Conservation (phyloP, 2,797 vertebrate species). For the Muscicapa comitata region DNA sequence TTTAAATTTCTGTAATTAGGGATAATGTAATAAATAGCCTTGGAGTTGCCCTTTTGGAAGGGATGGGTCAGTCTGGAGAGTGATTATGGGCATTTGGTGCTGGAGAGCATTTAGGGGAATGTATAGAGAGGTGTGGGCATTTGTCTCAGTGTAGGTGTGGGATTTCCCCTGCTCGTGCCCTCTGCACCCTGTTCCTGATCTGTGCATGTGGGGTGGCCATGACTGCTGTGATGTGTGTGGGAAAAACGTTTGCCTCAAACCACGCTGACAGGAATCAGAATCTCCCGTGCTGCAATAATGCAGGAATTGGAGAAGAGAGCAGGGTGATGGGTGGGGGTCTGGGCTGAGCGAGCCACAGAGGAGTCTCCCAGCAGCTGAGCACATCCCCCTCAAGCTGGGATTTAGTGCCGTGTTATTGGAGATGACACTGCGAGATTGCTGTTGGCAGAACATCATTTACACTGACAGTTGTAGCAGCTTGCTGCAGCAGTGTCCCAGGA, state of each 20-base stretch:
- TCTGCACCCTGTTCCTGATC: background rate
- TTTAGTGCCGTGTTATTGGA: slow-evolving; percentile 37
- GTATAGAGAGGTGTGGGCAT: background rate
- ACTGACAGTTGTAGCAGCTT: slow-evolving; percentile 50
- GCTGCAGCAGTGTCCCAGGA: slow-evolving; percentile 49
- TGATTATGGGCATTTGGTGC: background rate
- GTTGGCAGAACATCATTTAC: slow-evolving; percentile 58
- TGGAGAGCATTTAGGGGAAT: background rate
- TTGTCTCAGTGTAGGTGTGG: background rate
- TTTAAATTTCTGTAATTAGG: background rate
- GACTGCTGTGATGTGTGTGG: rapidly evolving
- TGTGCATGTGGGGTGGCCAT: rapidly evolving
- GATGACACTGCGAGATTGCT: slow-evolving; percentile 43
- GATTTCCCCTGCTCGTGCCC: background rate
- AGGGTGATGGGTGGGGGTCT: background rate
- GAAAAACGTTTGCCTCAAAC: background rate
- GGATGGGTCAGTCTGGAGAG: background rate
- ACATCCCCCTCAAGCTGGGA: background rate
- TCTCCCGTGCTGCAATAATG: background rate
- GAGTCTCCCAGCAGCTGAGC: slow-evolving; percentile 25
- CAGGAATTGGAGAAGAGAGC: background rate
- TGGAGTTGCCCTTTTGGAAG: background rate
- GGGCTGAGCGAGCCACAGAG: background rate
- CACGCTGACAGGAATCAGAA: background rate
- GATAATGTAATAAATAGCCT: background rate